Conservation (phyloP, 2,797 vertebrate species). For the Graptemys geographica region DNA sequence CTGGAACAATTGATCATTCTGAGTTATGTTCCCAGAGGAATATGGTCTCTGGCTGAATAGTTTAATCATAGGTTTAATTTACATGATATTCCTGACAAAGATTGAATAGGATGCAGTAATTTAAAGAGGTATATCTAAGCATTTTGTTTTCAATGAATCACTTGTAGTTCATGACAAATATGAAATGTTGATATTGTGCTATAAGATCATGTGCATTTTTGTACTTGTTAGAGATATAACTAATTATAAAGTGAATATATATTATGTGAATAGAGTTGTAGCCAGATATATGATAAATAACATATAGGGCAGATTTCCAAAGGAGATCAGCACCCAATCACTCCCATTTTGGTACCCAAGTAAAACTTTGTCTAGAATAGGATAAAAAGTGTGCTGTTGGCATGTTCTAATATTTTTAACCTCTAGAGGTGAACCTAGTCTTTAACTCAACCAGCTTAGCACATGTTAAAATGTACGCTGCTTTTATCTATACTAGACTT, state of each 20-base stretch:
- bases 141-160: not conserved
- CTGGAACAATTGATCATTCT: not conserved
- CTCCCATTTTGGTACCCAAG: not conserved
- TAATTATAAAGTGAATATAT: not conserved
- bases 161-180: not conserved
- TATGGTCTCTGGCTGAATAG: not conserved
- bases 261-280: not conserved
- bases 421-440: not conserved
- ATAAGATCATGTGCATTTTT: not conserved
- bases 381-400: not conserved
- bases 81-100: not conserved
- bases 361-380: not conserved
- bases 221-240: not conserved
- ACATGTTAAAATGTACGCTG: constrained; percentile 31
- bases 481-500: not conserved
- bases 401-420: constrained; percentile 3
- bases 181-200: not conserved
- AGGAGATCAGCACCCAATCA: not conserved
- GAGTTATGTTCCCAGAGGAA: not conserved
- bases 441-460: not conserved
- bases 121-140: not conserved
- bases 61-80: not conserved
- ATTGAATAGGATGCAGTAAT: not conserved
- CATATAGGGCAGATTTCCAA: not conserved
- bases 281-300: not conserved